Base-by-base conservation (phyloP, 2,888 invertebrate species). In the Xylota segnis region DNA sequence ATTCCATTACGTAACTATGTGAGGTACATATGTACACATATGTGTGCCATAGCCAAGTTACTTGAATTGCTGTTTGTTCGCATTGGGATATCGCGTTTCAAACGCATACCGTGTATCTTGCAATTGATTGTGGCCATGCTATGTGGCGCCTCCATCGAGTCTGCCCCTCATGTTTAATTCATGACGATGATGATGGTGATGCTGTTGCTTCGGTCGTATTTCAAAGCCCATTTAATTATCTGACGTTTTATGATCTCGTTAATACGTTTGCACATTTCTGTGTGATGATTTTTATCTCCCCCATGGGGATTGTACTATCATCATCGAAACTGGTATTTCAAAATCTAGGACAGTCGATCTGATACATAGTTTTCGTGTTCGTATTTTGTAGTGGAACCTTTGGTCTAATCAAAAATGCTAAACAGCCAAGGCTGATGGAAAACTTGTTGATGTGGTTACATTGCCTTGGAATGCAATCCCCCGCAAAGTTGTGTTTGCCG, bases 221-320 rank as follows among this genome's bases (percentile, higher is more conserved):
- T 65, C 65, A 65, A 65, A 50, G 18, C 14, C 34, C 47, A 47
- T 65, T 65, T 65, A 65, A 65, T 65, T 65, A 65, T 65, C 65
- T 10, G 32, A 34, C 45, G 32, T 50, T 65, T 50, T 50, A 65
- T 65, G 65, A 50, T 65, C 34, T 50, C 47, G 65, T 47, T 65
- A 65, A 65, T 50, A 50, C n/a, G 50, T 65, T 50, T 65, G 34
- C 47, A 47, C 47, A 34, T 16, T 29, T 18, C 32, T 32, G 32
- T 16, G 56, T 10, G 14, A 56, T 56, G 56, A 56, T 56, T 56
- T 56, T 32, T 56, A 56, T 56, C 56, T 14, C 32, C 56, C 56
- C 56, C 56, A 56, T 56, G 56, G 16, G 56, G 32, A 16, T 56
- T n/a, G 32, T 14, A 32, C 1, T 63, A 23, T 9, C 47, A 6